A percentile compares a stretch with the other conserved stretches of the same genome.
Evolutionary conservation across 2,113 vertebrate species (phyloP).

Genomic region (Pachypanchax playfairii): DNA sequence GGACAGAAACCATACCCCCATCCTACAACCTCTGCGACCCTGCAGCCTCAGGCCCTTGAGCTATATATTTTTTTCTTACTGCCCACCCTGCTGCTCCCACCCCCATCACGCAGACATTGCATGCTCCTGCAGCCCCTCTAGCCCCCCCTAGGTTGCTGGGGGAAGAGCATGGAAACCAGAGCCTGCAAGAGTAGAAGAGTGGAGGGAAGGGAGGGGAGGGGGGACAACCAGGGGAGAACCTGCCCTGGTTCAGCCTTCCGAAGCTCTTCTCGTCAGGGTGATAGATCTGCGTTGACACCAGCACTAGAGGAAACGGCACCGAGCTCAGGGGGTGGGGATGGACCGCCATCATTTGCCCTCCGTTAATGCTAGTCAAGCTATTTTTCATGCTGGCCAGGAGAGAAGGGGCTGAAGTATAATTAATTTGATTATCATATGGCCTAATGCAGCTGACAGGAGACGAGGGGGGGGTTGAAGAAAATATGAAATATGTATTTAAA

Average conservation of each 20-base stretch:
- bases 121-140: constrained; percentile 41
- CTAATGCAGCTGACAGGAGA: constrained; percentile 81
- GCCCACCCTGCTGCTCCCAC: constrained; percentile 32
- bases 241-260: constrained; percentile 78
- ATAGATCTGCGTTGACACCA: constrained; percentile 81
- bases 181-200: constrained; percentile 36
- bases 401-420: constrained; percentile 80
- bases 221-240: constrained; percentile 75
- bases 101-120: constrained; percentile 42
- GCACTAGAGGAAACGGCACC: constrained; percentile 77
- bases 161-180: constrained; percentile 70
- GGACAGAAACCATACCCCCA: constrained; percentile 76
- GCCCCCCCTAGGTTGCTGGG: constrained; percentile 59
- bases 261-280: constrained; percentile 82
- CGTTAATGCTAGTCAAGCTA: constrained; percentile 81
- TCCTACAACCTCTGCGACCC: constrained; percentile 66
- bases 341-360: constrained; percentile 78
- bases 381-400: constrained; percentile 76
- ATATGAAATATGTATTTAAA: constrained; percentile 78
- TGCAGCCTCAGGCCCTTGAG: constrained; percentile 67
- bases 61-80: constrained; percentile 57
- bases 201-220: constrained; percentile 24
- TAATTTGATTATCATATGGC: constrained; percentile 84
- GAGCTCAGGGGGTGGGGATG: constrained; percentile 68
- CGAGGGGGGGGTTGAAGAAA: constrained; percentile 64